Evolutionary conservation across 2,797 vertebrate species (phyloP).

Genomic region (Spatula versicolor): DNA sequence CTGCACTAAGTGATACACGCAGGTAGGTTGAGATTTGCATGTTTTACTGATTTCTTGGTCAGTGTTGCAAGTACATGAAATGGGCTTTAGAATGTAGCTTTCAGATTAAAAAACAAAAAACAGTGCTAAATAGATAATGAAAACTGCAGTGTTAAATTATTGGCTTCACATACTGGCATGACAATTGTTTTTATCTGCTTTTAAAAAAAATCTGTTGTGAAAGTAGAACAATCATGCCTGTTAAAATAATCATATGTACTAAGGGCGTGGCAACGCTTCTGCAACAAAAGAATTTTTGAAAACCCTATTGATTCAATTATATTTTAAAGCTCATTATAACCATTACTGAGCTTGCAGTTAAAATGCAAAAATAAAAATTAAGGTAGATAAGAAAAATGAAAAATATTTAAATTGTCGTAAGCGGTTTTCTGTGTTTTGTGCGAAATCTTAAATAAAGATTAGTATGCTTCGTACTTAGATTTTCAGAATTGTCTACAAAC

Average conservation of each 20-base stretch:
- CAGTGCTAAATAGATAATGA: constrained; percentile 52
- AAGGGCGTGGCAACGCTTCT: constrained; percentile 82
- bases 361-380: constrained; percentile 66
- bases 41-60: constrained; percentile 76
- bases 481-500: constrained; percentile 49
- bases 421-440: constrained; percentile 71
- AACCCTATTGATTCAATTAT: constrained; percentile 72
- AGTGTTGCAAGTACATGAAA: constrained; percentile 68
- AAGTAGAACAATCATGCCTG: constrained; percentile 67
- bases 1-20: constrained; percentile 73
- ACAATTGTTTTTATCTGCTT: constrained; percentile 18
- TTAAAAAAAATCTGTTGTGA: constrained; percentile 37
- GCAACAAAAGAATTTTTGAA: constrained; percentile 81
- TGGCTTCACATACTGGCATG: constrained; percentile 54
- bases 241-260: constrained; percentile 73
- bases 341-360: constrained; percentile 69
- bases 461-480: constrained; percentile 53
- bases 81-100: constrained; percentile 67
- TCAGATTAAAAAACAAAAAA: constrained; percentile 20
- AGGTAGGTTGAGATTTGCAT: constrained; percentile 86
- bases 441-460: constrained; percentile 71
- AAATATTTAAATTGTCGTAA: constrained; percentile 76
- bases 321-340: constrained; percentile 69
- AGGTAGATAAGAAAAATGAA: constrained; percentile 72
- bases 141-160: constrained; percentile 42